Evolutionary conservation across 2,113 vertebrate genomes (phyloP).

Genomic region (Actenoides lindsayi): DNA sequence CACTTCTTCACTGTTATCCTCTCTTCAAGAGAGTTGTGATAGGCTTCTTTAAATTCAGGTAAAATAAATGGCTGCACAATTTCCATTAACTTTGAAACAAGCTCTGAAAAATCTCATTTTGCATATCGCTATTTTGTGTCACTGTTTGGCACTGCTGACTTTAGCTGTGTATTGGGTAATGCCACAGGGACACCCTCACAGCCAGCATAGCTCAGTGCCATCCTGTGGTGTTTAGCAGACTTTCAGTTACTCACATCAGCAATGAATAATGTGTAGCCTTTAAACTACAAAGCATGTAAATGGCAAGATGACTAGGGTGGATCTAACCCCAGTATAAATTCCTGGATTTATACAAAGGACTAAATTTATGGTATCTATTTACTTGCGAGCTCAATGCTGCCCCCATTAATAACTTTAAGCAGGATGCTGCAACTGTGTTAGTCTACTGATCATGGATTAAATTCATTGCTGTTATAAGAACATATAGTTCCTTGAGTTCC

Average conservation of each 20-base stretch:
- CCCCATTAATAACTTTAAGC: not conserved
- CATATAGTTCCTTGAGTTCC: not conserved
- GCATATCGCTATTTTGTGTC: not conserved
- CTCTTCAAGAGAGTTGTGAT: not conserved
- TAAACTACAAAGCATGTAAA: not conserved
- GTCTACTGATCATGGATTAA: not conserved
- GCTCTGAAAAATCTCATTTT: not conserved
- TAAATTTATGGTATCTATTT: not conserved
- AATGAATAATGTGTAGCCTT: not conserved
- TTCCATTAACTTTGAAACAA: not conserved
- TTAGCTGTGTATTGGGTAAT: not conserved
- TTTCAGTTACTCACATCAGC: not conserved
- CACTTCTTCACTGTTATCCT: not conserved
- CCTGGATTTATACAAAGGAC: not conserved
- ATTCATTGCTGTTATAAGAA: not conserved
- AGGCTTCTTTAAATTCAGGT: not conserved
- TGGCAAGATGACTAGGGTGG: not conserved
- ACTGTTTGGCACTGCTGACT: not conserved
- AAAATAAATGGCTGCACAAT: not conserved
- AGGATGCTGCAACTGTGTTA: not conserved
- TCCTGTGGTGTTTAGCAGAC: not conserved
- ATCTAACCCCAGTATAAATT: not conserved
- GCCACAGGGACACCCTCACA: not conserved
- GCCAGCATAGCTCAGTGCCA: not conserved
- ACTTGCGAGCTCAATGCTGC: not conserved